These are phyloP conservation scores for Erpornis zantholeuca DNA, from an alignment of 2,113 vertebrate genomes.

Conservation along the genomic window DNA sequence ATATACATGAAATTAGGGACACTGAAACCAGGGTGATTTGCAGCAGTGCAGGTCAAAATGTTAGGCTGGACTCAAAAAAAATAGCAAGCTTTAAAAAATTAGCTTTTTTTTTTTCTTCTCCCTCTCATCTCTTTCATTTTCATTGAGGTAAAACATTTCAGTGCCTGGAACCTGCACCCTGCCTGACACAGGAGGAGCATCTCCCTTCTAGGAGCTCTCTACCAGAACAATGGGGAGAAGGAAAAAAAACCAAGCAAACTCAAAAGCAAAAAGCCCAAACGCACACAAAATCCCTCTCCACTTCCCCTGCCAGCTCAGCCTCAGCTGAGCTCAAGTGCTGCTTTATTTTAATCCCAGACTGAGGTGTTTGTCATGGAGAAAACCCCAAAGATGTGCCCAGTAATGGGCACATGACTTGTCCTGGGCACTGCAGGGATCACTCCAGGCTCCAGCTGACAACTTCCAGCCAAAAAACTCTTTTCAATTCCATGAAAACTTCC, in stretches of 20 bases:
- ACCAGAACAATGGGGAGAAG: neutral
- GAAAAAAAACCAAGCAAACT: neutral
- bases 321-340: constrained; percentile 1
- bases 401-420: neutral
- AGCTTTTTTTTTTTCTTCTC: neutral
- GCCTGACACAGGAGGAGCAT: neutral
- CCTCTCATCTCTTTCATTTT: neutral
- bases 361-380: neutral
- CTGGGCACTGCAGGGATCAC: neutral
- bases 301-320: neutral
- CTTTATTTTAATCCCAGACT: neutral
- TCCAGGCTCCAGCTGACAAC: neutral
- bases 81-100: constrained; percentile 34
- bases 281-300: neutral
- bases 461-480: neutral
- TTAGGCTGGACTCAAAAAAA: neutral
- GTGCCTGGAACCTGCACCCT: constrained; percentile 22
- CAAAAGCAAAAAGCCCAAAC: neutral
- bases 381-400: neutral
- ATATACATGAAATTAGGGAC: constrained; percentile 70
- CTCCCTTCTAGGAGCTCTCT: neutral
- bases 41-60: constrained; percentile 12
- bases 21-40: constrained; percentile 35
- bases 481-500: neutral
- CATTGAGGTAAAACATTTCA: constrained; percentile 71